phyloP scores from a whole-genome alignment of 1,140 invertebrate species.

The Atopsyche davidsoni region DNA sequence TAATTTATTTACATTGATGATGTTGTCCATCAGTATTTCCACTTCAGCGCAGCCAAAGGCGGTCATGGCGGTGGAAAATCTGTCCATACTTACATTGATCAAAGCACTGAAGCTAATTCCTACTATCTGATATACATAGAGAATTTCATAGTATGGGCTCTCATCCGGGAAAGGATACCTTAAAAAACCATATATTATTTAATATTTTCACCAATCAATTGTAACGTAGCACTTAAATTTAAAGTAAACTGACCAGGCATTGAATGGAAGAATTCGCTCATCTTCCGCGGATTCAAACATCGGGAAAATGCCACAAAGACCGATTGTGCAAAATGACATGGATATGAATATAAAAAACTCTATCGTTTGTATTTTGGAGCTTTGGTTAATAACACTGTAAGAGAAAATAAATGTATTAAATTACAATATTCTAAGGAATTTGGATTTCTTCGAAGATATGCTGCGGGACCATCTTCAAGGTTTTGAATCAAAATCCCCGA shows the following conservation, averaged over 20 bases:
- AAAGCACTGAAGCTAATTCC: constrained; percentile 23
- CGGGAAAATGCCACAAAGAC: too few relatives aligned
- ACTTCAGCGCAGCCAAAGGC: constrained; percentile 26
- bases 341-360: too few relatives aligned
- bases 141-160: constrained; percentile 9
- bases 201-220: too few relatives aligned
- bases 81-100: constrained; percentile 31
- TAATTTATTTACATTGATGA: constrained; percentile 10
- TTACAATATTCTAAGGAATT: too few relatives aligned
- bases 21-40: constrained; percentile 28
- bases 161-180: constrained; percentile 8
- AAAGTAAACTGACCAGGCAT: not conserved
- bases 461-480: too few relatives aligned
- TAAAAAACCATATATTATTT: constrained; percentile 1
- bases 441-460: too few relatives aligned
- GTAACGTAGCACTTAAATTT: not conserved
- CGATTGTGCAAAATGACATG: too few relatives aligned
- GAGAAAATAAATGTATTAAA: too few relatives aligned
- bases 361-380: too few relatives aligned
- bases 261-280: not conserved
- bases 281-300: not conserved
- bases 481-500: too few relatives aligned
- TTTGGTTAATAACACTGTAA: too few relatives aligned
- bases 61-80: constrained; percentile 24
- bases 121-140: constrained; percentile 7